A percentile compares a stretch with the other conserved stretches of the same genome.
These are phyloP conservation scores for Cladorhizidae sp. DNA, from an alignment of 37 sponge, comb jelly and placozoan species.

Conservation along the genomic window DNA sequence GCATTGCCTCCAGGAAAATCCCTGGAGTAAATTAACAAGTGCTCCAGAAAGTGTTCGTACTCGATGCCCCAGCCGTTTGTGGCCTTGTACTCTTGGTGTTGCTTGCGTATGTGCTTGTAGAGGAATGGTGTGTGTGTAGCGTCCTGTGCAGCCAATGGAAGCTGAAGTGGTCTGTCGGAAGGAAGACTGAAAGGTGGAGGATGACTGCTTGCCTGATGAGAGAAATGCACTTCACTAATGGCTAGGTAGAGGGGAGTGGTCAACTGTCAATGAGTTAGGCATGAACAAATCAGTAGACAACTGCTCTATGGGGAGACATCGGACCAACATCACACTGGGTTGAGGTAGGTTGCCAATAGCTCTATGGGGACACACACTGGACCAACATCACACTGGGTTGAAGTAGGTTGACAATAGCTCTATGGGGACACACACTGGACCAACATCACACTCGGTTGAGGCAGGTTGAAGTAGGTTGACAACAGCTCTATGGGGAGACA, in stretches of 20 bases:
- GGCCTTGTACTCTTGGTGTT: slow-evolving; percentile 60
- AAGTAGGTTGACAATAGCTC: too few species aligned
- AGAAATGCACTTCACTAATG: not conserved
- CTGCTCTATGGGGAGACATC: too few species aligned
- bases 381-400: too few species aligned
- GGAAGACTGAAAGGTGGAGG: slow-evolving; percentile 30
- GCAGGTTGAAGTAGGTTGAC: too few species aligned
- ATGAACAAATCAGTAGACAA: too few species aligned
- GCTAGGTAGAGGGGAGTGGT: not conserved
- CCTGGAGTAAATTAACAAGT: slow-evolving; percentile 33
- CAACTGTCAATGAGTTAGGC: too few species aligned
- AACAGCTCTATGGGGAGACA: too few species aligned
- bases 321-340: too few species aligned
- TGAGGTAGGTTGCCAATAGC: too few species aligned
- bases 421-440: too few species aligned
- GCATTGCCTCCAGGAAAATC: slow-evolving; percentile 41
- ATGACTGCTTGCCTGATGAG: slow-evolving; percentile 19
- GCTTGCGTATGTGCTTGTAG: slow-evolving; percentile 72
- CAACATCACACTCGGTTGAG: too few species aligned
- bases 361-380: too few species aligned
- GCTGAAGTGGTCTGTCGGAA: slow-evolving; percentile 51
- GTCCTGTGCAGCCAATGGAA: slow-evolving; percentile 73
- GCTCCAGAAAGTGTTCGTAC: slow-evolving; percentile 67
- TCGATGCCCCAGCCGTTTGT: slow-evolving; percentile 38
- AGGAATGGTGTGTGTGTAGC: slow-evolving; percentile 65